Base-by-base conservation (phyloP, 2,888 invertebrate species). In the Leptothorax acervorum region DNA sequence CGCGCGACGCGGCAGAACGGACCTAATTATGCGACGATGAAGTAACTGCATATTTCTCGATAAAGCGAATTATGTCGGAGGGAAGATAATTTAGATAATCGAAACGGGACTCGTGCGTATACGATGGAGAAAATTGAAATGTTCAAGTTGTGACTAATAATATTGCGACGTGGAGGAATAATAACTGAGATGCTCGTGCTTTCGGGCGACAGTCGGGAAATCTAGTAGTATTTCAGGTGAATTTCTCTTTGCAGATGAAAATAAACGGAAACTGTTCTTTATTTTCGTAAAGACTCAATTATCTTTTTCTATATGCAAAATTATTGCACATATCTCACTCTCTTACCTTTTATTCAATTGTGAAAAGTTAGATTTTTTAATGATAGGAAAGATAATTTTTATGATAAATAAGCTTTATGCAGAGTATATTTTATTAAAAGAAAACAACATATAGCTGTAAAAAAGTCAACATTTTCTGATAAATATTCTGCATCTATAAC, bases 11-110 rank as follows among this genome's bases (percentile, higher is more conserved):
- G 23, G 18, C 6, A 28, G 57, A 39, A 28, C 11, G 31, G 9
- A 57, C 6, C 23, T 78, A 42, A 70, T 78, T 57, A 45, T 15
- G 45, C 23, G 35, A 39, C 18, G 60, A 79, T 45, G 35, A 48
- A 12, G 15, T 18, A 48, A 35, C 31, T 9, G 39, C 18, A 18
- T 28, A n/a, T 45, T 57, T 48, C 66, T 57, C 31, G 23, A 79
- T 79, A 35, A 35, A 48, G 35, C 8, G 23, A 70, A 15, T 55
- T 23, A 12, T 11, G 39, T 23, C 11, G 57, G 15, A 28, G 6
- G 12, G 23, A 42, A 28, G 45, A 48, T 51, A 48, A 62, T 48
- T 15, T 15, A 51, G 45, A 48, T 51, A 48, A 62, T 48, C 28
- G n/a, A 51, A 18, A 48, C 48, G 35, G 12, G 6, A 55, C 45